Evolutionary conservation across 2,888 invertebrate species (phyloP).

Genomic region (Temnothorax unifasciatus): DNA sequence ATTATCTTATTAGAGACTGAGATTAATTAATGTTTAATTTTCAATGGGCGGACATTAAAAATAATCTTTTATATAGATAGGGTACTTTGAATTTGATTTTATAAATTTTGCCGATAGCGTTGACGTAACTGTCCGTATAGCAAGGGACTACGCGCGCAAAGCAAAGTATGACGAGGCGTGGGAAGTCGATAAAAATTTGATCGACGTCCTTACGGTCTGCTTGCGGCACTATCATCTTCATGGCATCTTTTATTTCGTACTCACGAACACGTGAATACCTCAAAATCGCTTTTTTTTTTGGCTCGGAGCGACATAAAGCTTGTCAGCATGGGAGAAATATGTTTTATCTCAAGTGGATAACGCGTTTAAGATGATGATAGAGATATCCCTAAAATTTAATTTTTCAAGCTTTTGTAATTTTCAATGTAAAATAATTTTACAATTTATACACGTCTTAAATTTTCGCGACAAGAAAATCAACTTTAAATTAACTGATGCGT

Average conservation of each 20-base stretch:
- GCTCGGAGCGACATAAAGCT: constrained; percentile 14
- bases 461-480: neutral
- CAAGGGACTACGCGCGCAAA: constrained; percentile 15
- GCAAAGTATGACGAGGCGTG: constrained; percentile 35
- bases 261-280: constrained; percentile 50
- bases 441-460: neutral
- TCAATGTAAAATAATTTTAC: neutral
- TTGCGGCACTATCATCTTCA: constrained; percentile 43
- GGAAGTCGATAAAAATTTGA: constrained; percentile 64
- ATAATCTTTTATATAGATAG: neutral
- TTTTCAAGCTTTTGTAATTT: constrained; percentile 53
- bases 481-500: neutral
- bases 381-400: constrained; percentile 65
- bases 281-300: constrained; percentile 42
- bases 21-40: neutral
- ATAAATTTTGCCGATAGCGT: constrained; percentile 36
- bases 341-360: constrained; percentile 39
- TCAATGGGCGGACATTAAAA: neutral
- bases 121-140: constrained; percentile 21
- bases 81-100: constrained; percentile 13
- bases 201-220: constrained; percentile 56
- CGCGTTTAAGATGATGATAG: constrained; percentile 1
- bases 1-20: neutral
- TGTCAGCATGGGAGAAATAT: constrained; percentile 46
- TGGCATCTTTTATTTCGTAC: constrained; percentile 51